Evolutionary conservation across 1,140 invertebrate genomes (phyloP), one percentile per base, ranked within the genome.

Genomic region (Homarus americanus): DNA sequence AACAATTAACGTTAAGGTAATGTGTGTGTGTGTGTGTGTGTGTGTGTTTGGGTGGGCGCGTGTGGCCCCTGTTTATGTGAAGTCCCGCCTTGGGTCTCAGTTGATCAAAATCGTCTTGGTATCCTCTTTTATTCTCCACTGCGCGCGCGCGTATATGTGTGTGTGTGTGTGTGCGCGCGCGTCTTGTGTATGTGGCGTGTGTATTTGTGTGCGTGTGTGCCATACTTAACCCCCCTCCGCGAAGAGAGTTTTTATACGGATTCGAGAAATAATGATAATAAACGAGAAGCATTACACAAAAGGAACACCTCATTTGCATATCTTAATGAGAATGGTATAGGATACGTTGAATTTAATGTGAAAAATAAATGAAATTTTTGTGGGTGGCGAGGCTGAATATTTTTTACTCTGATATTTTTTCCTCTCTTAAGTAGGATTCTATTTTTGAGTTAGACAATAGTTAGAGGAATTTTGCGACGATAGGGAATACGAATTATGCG

Each of bases 241-340:
- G 85, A 53, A 53, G 76, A 86, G 44, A 79, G 75, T 92, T 92
- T 92, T 92, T 92, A 73, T 92, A 92, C 91, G 91, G 91, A 92
- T 92, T 92, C 73, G 91, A 86, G 87, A 89, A 89, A 92, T 92
- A 92, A 92, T 92, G 91, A 92, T 92, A 92, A 92, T 92, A 92
- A 92, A 92, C 88, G 91, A 92, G 91, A 85, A 82, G 75, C 82
- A 90, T 90, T 92, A 92, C 91, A 92, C 91, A 92, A 92, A 92
- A 92, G 91, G 91, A 92, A 92, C 91, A 85, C 83, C 91, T 90
- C 91, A 92, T 92, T 92, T 92, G 91, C 91, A 92, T 92, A 92
- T 92, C 91, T 92, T 92, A 92, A 92, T 92, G 91, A 92, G 91
- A 92, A 87, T 92, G 91, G 91, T 88, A 92, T 92, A 92, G 91